Evolutionary conservation across 2,113 vertebrate genomes (phyloP).

Genomic region (Pterophyllum scalare): DNA sequence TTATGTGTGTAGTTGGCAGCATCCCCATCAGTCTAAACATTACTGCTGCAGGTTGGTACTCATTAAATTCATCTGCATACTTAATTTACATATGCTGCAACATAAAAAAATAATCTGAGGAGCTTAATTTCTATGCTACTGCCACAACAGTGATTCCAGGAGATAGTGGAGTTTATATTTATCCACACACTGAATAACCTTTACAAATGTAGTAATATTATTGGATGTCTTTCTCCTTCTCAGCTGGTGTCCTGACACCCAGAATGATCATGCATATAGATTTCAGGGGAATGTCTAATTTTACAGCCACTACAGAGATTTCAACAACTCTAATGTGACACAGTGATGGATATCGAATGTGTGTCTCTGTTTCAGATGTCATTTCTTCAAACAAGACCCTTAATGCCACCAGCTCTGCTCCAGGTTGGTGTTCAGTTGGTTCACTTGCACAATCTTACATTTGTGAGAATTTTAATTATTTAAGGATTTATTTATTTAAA

Average conservation of each 20-base stretch:
- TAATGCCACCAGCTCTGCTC: background rate
- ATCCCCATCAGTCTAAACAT: background rate
- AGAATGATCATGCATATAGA: background rate
- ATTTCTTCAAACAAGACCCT: background rate
- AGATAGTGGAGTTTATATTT: background rate
- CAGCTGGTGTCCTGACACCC: background rate
- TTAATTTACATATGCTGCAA: background rate
- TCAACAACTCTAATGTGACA: background rate
- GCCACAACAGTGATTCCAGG: background rate
- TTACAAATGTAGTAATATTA: background rate
- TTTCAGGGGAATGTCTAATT: background rate
- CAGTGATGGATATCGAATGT: background rate
- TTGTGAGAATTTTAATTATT: background rate
- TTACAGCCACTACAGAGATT: too few species aligned
- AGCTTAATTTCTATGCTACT: background rate
- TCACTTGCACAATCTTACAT: background rate
- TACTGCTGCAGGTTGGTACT: background rate
- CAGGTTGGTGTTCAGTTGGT: conserved; percentile 22
- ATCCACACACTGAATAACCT: background rate
- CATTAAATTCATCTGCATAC: background rate
- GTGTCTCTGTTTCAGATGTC: background rate
- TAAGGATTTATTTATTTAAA: too few species aligned
- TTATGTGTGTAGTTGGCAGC: conserved; percentile 9
- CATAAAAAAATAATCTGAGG: background rate
- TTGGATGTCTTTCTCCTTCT: background rate